Conservation (phyloP, 92 coral and sea anemone genomes). For the Chrysogorgia sp. region DNA sequence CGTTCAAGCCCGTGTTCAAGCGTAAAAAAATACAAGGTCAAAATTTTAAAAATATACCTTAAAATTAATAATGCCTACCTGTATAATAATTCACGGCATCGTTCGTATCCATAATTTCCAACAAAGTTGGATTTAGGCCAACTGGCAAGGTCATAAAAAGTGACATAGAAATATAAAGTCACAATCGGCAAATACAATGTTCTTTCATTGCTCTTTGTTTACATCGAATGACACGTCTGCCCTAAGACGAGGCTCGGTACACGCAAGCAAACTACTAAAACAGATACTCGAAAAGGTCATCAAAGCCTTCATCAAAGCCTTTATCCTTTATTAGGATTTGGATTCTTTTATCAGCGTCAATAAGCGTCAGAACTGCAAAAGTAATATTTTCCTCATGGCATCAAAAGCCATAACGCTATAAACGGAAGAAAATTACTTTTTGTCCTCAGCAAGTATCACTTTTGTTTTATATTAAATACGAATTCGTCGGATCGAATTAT, state of each 20-base stretch:
- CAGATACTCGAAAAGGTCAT: neutral
- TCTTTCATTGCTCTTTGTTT: neutral
- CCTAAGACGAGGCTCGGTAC: slow-evolving; percentile 23
- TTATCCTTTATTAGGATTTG: too few relatives aligned
- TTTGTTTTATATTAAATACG: too few relatives aligned
- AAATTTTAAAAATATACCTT: neutral
- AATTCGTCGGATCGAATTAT: too few relatives aligned
- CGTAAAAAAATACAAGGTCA: neutral
- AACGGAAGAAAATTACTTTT: neutral
- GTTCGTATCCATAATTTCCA: slow-evolving; percentile 13
- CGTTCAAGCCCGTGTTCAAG: too few relatives aligned
- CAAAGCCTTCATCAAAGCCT: neutral
- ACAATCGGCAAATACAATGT: neutral
- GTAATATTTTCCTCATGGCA: too few relatives aligned
- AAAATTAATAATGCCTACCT: slow-evolving; percentile 1
- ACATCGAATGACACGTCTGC: neutral
- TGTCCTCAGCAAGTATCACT: neutral
- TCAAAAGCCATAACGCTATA: too few relatives aligned
- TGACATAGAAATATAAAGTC: neutral
- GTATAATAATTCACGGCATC: slow-evolving; percentile 39
- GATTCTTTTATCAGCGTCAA: too few relatives aligned
- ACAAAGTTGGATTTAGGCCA: slow-evolving; percentile 7
- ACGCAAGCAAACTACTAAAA: too few relatives aligned
- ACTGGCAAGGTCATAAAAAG: slow-evolving; percentile 12
- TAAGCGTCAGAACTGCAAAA: too few relatives aligned